A percentile compares a stretch with the other conserved stretches of the same genome.
Evolutionary conservation across 2,797 vertebrate species (phyloP).

Genomic region (Ceryle rudis): DNA sequence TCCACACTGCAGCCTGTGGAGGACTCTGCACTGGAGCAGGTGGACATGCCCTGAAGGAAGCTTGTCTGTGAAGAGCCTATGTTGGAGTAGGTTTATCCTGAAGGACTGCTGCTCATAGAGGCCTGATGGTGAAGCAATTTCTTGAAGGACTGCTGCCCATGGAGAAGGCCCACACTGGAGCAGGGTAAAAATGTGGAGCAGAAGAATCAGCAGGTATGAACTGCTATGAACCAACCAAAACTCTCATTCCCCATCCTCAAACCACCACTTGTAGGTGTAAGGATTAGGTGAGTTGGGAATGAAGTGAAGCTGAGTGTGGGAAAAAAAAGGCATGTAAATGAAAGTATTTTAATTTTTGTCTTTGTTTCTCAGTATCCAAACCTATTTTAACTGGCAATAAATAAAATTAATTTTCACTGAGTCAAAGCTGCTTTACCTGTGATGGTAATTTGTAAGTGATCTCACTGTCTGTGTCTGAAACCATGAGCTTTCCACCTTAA

Average conservation of each 20-base stretch:
- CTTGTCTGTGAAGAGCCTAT: accelerated
- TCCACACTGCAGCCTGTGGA: background rate
- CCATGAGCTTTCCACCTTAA: accelerated
- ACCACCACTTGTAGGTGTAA: background rate
- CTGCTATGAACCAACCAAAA: background rate
- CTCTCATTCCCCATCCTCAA: background rate
- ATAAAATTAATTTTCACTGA: too few relatives aligned
- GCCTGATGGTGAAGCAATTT: background rate
- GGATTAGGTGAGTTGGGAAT: background rate
- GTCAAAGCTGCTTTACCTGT: background rate
- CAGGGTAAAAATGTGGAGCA: background rate
- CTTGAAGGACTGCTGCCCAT: background rate
- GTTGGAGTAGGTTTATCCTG: background rate
- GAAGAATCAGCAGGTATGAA: background rate
- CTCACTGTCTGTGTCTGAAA: background rate
- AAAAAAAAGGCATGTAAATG: background rate
- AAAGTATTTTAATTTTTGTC: background rate
- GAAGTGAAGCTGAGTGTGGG: background rate
- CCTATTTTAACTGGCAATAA: background rate
- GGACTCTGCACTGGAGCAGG: background rate
- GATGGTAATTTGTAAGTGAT: background rate
- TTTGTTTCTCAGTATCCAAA: background rate
- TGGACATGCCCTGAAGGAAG: background rate
- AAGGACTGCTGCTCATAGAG: background rate
- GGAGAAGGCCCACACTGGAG: background rate